Conservation (phyloP, 2,797 vertebrate species). For the Pipistrellus pipistrellus region DNA sequence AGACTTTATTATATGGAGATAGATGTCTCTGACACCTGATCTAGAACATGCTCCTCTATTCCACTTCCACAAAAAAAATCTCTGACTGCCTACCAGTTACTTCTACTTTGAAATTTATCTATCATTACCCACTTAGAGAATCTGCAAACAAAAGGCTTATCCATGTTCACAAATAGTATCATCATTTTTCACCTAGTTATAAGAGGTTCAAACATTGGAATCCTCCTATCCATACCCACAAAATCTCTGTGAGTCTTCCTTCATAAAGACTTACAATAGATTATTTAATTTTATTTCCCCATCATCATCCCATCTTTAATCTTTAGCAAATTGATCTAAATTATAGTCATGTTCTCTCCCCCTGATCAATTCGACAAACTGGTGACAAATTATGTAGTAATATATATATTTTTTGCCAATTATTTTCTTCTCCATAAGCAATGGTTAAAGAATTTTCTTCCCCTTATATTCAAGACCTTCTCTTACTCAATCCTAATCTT, state of each 20-base stretch:
- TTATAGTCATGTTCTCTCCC: neutral
- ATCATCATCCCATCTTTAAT: neutral
- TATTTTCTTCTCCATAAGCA: neutral
- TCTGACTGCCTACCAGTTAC: neutral
- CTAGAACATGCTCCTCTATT: neutral
- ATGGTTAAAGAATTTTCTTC: neutral
- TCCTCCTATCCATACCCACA: neutral
- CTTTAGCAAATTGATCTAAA: neutral
- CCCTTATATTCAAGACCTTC: neutral
- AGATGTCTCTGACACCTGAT: neutral
- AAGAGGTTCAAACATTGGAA: neutral
- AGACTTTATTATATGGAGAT: neutral
- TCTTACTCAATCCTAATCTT: neutral
- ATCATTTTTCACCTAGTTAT: neutral
- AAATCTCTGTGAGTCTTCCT: neutral
- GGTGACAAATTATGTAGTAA: neutral
- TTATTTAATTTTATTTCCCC: neutral
- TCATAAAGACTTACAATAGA: neutral
- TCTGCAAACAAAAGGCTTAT: neutral
- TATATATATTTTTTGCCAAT: neutral
- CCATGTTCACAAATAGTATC: neutral
- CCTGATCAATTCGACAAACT: neutral
- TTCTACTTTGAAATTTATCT: neutral
- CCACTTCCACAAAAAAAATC: conserved; percentile 10
- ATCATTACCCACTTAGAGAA: neutral